Conservation (phyloP, 1,140 invertebrate genomes). For the Mamestra configurata region DNA sequence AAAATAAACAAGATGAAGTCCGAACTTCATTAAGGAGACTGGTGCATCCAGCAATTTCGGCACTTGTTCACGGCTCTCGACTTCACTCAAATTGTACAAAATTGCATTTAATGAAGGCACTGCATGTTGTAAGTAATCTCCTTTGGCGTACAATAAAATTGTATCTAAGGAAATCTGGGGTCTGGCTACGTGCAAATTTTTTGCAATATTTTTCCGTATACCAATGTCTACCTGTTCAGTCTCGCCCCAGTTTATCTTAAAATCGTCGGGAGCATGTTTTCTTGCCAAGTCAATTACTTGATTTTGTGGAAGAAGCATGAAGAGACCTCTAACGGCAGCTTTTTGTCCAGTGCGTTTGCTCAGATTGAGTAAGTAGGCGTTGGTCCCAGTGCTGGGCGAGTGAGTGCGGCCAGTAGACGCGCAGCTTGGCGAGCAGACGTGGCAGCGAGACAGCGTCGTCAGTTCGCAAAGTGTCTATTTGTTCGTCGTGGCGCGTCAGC, state of each 20-base stretch:
- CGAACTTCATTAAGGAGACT: slow-evolving; percentile 72
- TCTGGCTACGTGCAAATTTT: slow-evolving; percentile 64
- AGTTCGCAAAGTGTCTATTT: slow-evolving; percentile 56
- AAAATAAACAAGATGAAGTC: slow-evolving; percentile 60
- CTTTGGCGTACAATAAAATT: slow-evolving; percentile 67
- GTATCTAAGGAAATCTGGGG: slow-evolving; percentile 61
- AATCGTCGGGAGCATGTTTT: slow-evolving; percentile 64
- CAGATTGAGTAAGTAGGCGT: slow-evolving; percentile 58
- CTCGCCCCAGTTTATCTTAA: slow-evolving; percentile 72
- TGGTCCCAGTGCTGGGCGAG: slow-evolving; percentile 61
- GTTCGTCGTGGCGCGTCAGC: slow-evolving; percentile 58
- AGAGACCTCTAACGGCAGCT: slow-evolving; percentile 62
- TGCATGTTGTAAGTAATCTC: slow-evolving; percentile 73
- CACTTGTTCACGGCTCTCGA: slow-evolving; percentile 54
- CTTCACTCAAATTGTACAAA: slow-evolving; percentile 60
- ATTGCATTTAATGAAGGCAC: slow-evolving; percentile 68
- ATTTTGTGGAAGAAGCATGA: slow-evolving; percentile 59
- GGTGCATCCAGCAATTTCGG: slow-evolving; percentile 61
- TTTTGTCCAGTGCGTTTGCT: slow-evolving; percentile 58
- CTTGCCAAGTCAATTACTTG: slow-evolving; percentile 61
- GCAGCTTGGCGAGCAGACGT: slow-evolving; percentile 66
- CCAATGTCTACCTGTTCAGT: slow-evolving; percentile 58
- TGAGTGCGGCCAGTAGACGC: slow-evolving; percentile 69
- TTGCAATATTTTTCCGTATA: slow-evolving; percentile 67
- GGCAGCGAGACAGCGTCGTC: slow-evolving; percentile 60